Percentiles rank a stretch among this genome's conserved stretches.
Conservation (phyloP, 1,140 invertebrate species). For the Drosophila pectinifera region DNA sequence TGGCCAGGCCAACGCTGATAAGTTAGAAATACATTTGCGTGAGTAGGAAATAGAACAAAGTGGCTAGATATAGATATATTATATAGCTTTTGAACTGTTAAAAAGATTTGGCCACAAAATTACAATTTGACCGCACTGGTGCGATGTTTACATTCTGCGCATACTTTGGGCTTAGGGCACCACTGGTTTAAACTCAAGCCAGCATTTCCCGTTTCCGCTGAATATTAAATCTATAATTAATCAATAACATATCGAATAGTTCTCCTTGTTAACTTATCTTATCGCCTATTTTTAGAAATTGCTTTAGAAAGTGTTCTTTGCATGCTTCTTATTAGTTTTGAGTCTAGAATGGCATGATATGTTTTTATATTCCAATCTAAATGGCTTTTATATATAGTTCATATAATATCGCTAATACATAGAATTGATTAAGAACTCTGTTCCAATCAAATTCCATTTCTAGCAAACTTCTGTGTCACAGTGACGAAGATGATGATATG, state of each 20-base stretch:
- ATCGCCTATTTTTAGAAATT: constrained; percentile 6
- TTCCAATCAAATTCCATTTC: constrained; percentile 66
- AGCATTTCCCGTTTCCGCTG: constrained; percentile 9
- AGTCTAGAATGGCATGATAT: constrained; percentile 39
- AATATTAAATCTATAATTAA: constrained; percentile 4
- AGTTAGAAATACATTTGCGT: too few relatives aligned
- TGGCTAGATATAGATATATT: too few relatives aligned
- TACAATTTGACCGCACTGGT: too few relatives aligned
- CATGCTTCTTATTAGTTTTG: constrained; percentile 41
- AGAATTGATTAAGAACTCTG: constrained; percentile 57
- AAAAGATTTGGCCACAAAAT: too few relatives aligned
- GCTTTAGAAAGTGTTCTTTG: constrained; percentile 37
- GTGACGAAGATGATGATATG: constrained; percentile 85
- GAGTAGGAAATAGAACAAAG: too few relatives aligned
- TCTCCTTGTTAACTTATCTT: constrained; percentile 11
- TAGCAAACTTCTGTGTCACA: constrained; percentile 85
- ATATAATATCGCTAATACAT: constrained; percentile 49
- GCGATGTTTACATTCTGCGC: too few relatives aligned
- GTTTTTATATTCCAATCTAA: constrained; percentile 26
- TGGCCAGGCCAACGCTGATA: too few relatives aligned
- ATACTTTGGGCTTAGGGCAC: too few relatives aligned
- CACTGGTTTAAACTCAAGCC: constrained; percentile 1
- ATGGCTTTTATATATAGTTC: constrained; percentile 14
- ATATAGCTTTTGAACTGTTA: too few relatives aligned
- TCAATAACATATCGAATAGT: constrained; percentile 34